Evolutionary conservation across 2,888 invertebrate species (phyloP), one percentile per base, ranked within the genome.

Genomic region (Nomada hirtipes): DNA sequence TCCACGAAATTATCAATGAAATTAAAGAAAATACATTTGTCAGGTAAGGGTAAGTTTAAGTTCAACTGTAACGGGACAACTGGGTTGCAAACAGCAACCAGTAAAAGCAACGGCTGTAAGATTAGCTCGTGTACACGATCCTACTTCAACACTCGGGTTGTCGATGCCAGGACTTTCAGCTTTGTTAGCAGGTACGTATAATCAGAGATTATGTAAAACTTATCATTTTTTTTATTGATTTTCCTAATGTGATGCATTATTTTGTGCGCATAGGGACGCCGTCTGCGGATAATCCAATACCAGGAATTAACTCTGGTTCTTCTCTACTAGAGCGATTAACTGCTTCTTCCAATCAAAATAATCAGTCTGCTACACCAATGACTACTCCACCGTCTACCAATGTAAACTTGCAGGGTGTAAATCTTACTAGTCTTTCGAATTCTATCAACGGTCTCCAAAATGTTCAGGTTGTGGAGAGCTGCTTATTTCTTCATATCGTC

Each of bases 381-480:
- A 95, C 95, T 89, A 95, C 95, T 94, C 95, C 95, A 72, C 95
- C 95, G 64, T 94, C 94, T 93, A 95, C 94, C 23, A 94, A 95
- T 73, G 93, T 95, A 9, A 95, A 95, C 91, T 94, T 96, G 75
- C 96, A 97, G 94, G 96, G 97, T 88, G 95, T 97, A 86, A 97
- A 97, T 93, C 94, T 97, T 88, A 96, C 97, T 71, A 96, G 95
- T 91, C 93, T 96, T 82, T 96, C 96, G 88, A 96, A 94, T 89
- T 92, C 94, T 23, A 93, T 97, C 74, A 96, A 97, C 82, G 97
- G 97, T 44, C 94, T 97, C 68, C 97, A 97, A 93, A 97, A 97
- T 93, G 97, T 97, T 72, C 97, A 97, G 94, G 96, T 95, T 84
- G 82, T 80, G 60, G 61, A 79, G 72, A 69, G 71, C 50, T 75